A percentile compares a stretch with the other conserved stretches of the same genome.
phyloP scores from a whole-genome alignment of 2,797 vertebrate genomes.

The Lepus townsendii region DNA sequence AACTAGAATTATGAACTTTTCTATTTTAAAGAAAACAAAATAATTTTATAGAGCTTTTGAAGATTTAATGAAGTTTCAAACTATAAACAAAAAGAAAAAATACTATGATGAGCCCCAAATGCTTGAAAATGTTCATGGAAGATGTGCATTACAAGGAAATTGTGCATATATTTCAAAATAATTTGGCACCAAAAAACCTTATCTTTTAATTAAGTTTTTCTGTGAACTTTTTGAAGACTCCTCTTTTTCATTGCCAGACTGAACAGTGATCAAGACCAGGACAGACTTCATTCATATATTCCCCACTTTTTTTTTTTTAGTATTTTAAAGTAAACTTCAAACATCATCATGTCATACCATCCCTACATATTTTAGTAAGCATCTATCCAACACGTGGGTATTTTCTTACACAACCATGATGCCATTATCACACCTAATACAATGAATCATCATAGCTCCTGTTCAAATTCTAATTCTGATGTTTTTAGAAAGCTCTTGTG shows the following conservation, averaged over 20 bases:
- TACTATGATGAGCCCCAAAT: neutral
- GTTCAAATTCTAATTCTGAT: conserved; percentile 36
- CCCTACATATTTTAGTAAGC: neutral
- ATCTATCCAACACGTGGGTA: neutral
- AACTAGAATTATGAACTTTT: conserved; percentile 40
- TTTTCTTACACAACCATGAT: conserved; percentile 41
- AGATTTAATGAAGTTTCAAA: conserved; percentile 28
- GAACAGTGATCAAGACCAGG: neutral
- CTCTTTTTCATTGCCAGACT: neutral
- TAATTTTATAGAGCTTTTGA: neutral
- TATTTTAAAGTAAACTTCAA: conserved; percentile 41
- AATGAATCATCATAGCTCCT: conserved; percentile 3
- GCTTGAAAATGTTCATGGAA: too few species aligned
- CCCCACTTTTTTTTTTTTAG: neutral
- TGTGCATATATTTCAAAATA: too few species aligned
- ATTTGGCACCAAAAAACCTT: too few species aligned
- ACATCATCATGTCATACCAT: neutral
- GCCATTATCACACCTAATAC: neutral
- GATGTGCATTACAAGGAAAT: too few species aligned
- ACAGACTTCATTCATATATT: neutral
- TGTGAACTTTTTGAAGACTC: too few species aligned
- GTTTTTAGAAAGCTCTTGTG: conserved; percentile 46
- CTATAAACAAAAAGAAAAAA: neutral
- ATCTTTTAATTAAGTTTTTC: too few species aligned
- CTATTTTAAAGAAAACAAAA: neutral